phyloP scores from a whole-genome alignment of 64 coral and sea anemone species.

The Porites australiensis region DNA sequence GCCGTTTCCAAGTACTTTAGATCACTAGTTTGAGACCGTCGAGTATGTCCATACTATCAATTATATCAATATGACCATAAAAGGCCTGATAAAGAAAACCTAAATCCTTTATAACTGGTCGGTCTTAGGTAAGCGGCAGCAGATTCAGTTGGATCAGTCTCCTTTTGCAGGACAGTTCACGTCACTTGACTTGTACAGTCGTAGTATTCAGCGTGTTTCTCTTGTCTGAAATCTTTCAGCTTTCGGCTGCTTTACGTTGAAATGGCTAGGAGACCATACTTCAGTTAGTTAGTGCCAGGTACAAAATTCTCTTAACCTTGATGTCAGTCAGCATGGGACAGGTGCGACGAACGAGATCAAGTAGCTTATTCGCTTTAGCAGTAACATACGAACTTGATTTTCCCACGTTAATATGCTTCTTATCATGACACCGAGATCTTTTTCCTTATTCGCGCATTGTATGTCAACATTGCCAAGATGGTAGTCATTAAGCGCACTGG shows the following conservation, averaged over 20 bases:
- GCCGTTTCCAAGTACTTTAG: too few species aligned
- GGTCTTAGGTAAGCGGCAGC: not conserved
- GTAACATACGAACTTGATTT: not conserved
- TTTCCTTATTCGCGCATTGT: not conserved
- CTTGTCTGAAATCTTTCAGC: conserved; percentile 20
- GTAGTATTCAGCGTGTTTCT: conserved; percentile 29
- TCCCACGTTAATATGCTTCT: conserved; percentile 27
- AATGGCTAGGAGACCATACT: conserved; percentile 35
- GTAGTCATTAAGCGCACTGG: not conserved
- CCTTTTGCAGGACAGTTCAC: not conserved
- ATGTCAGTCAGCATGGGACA: conserved; percentile 38
- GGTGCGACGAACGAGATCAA: not conserved
- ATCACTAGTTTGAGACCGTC: too few species aligned
- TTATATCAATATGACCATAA: too few species aligned
- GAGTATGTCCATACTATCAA: too few species aligned
- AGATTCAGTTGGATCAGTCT: not conserved
- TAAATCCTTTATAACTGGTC: not conserved
- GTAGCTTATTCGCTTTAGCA: conserved; percentile 26
- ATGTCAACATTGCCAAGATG: conserved; percentile 10
- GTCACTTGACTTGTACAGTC: conserved; percentile 3
- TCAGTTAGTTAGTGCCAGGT: conserved; percentile 11
- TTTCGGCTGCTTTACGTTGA: not conserved
- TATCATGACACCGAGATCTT: conserved; percentile 3
- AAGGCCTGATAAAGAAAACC: not conserved
- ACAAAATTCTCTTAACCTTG: conserved; percentile 6